Base-by-base conservation (phyloP, 2,797 vertebrate species). In the Cirrhinus molitorella region DNA sequence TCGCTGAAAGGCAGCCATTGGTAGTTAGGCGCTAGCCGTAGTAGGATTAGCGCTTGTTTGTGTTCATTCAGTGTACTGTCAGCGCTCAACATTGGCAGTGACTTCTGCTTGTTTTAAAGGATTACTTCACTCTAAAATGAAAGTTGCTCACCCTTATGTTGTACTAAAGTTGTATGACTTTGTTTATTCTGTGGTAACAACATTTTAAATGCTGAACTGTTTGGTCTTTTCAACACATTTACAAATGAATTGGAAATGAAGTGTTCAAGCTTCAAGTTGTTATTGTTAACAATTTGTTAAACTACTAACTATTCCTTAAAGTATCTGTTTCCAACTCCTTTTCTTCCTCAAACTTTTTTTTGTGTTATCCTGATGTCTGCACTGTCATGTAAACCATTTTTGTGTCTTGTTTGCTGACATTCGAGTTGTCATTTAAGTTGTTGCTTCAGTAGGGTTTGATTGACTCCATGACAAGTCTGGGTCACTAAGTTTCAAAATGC, bases 401-500 rank as follows among this genome's bases (percentile, higher is more conserved):
- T 45, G 23, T 49, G 51, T 80, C 65, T 67, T 80, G 8, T 45
- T 71, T 71, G 4, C 10, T 28, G 53, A 70, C 25, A 31, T 25
- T 45, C 16, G 3, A 70, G 25, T n/a, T 45, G n/a, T 45, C 49
- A 37, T 53, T 70, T 80, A 55, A 31, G 17, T 49, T 47, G 37
- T 70, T 43, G 2, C 57, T 76, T 83, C 16, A 45, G 7, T 76
- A 28, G 19, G 49, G 25, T 61, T 83, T 83, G 49, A 45, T 83
- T 57, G 7, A 75, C 37, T 83, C 73, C 12, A 5, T 68, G 37
- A 31, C 73, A 53, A 81, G n/a, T 40, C 14, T 11, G 19, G 37
- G 49, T 23, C 57, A 49, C 16, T 81, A 73, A 25, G 59, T 65
- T 68, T 66, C 23, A 43, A 76, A 57, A 57, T 70, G 49, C 37